Conservation (phyloP, 2,797 vertebrate species). For the Sebastes aleutianus region DNA sequence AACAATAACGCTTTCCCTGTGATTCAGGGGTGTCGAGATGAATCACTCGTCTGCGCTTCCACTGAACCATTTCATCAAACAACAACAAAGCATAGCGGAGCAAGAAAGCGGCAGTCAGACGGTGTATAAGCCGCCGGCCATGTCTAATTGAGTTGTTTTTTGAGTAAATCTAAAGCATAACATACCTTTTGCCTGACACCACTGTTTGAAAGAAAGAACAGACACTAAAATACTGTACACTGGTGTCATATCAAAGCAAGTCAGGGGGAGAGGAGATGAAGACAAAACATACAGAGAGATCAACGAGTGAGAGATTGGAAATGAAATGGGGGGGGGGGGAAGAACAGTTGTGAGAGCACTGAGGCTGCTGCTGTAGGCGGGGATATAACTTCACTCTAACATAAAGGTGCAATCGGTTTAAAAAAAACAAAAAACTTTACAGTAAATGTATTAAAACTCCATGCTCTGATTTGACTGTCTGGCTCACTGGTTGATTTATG, state of each 20-base stretch:
- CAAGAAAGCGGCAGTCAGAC: slow-evolving; percentile 49
- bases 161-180: slow-evolving; percentile 64
- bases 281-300: slow-evolving; percentile 47
- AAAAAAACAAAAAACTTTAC: not conserved
- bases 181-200: slow-evolving; percentile 68
- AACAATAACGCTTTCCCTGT: slow-evolving; percentile 24
- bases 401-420: slow-evolving; percentile 29
- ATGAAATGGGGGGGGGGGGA: not conserved
- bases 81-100: slow-evolving; percentile 55
- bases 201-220: slow-evolving; percentile 65
- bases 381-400: slow-evolving; percentile 19
- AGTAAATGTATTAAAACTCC: slow-evolving; percentile 11
- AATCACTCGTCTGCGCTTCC: slow-evolving; percentile 60
- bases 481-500: slow-evolving; percentile 26
- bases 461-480: slow-evolving; percentile 11
- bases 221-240: slow-evolving; percentile 48
- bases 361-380: slow-evolving; percentile 2
- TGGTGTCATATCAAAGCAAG: slow-evolving; percentile 56
- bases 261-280: slow-evolving; percentile 44
- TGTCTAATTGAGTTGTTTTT: slow-evolving; percentile 67
- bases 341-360: slow-evolving; percentile 1
- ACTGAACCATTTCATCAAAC: slow-evolving; percentile 69
- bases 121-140: slow-evolving; percentile 47
- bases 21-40: slow-evolving; percentile 57
- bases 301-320: slow-evolving; percentile 42